Evolutionary conservation across 2,113 vertebrate species (phyloP).

Genomic region (Prionailurus bengalensis): DNA sequence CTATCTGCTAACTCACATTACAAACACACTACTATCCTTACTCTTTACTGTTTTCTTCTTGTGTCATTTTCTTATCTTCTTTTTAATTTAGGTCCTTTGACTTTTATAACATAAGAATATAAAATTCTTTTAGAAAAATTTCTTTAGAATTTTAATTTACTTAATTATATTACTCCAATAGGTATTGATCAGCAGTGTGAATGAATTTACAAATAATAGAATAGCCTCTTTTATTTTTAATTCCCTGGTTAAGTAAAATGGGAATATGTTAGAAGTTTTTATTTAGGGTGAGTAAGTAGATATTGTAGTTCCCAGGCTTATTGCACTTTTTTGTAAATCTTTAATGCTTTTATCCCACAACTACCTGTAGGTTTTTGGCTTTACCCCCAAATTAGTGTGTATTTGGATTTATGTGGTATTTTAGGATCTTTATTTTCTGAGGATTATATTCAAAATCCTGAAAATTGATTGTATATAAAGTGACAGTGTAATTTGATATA

Average conservation of each 20-base stretch:
- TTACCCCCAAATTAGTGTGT: not conserved
- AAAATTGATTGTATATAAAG: not conserved
- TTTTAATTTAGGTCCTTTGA: slow-evolving; percentile 38
- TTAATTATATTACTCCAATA: not conserved
- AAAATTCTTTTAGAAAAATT: slow-evolving; percentile 36
- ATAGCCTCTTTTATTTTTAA: slow-evolving; percentile 6
- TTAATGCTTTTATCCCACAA: not conserved
- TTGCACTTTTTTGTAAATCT: not conserved
- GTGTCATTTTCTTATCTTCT: not conserved
- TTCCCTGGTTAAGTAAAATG: slow-evolving; percentile 6
- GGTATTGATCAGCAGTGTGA: not conserved
- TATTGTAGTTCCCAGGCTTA: not conserved
- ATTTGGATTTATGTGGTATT: not conserved
- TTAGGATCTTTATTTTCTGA: slow-evolving; percentile 26
- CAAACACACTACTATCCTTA: not conserved
- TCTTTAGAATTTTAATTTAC: slow-evolving; percentile 45
- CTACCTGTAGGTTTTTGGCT: not conserved
- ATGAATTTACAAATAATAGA: slow-evolving; percentile 38
- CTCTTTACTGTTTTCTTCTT: not conserved
- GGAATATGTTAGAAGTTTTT: slow-evolving; percentile 27
- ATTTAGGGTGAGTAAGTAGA: not conserved
- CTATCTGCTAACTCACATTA: not conserved
- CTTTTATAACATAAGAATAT: not conserved
- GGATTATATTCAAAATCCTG: not conserved
- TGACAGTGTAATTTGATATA: slow-evolving; percentile 25